Conservation (phyloP, 2,113 vertebrate species). For the Hippocampus zosterae region DNA sequence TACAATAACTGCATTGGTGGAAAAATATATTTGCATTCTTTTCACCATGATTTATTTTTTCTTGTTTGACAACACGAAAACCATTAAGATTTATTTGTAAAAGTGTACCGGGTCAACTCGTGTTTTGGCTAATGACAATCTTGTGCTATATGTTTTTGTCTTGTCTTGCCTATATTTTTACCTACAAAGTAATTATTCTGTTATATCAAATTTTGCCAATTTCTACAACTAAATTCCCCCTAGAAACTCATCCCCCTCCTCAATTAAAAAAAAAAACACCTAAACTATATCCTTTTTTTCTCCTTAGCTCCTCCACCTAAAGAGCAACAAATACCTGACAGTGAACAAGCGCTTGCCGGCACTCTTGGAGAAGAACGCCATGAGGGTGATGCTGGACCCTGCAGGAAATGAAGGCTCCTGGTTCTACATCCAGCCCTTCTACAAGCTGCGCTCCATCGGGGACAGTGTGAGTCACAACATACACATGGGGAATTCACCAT, state of each 20-base stretch:
- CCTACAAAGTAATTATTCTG: no score
- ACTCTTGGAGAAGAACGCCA: constrained; percentile 96
- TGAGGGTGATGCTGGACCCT: constrained; percentile 93
- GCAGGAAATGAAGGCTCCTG: constrained; percentile 98
- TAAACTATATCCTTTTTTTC: not conserved
- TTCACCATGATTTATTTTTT: not conserved
- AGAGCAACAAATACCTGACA: constrained; percentile 98
- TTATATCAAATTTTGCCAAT: no score
- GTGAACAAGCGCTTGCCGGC: constrained; percentile 97
- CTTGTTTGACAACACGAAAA: not conserved
- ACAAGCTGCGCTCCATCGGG: constrained; percentile 95
- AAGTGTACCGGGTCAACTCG: not conserved
- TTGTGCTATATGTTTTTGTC: no score
- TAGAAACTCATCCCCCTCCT: no score
- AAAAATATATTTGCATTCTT: not conserved
- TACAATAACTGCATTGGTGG: not conserved
- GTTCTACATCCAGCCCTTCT: constrained; percentile 99
- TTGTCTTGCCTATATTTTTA: no score
- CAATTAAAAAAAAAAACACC: no score
- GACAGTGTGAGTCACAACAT: constrained; percentile 85
- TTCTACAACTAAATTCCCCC: no score
- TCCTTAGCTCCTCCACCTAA: constrained; percentile 89
- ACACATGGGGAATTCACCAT: not conserved
- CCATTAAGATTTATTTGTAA: not conserved
- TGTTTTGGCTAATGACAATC: not conserved